These are phyloP conservation scores for Trissolcus brochymenae DNA, from an alignment of 2,888 invertebrate species.

Conservation along the genomic window DNA sequence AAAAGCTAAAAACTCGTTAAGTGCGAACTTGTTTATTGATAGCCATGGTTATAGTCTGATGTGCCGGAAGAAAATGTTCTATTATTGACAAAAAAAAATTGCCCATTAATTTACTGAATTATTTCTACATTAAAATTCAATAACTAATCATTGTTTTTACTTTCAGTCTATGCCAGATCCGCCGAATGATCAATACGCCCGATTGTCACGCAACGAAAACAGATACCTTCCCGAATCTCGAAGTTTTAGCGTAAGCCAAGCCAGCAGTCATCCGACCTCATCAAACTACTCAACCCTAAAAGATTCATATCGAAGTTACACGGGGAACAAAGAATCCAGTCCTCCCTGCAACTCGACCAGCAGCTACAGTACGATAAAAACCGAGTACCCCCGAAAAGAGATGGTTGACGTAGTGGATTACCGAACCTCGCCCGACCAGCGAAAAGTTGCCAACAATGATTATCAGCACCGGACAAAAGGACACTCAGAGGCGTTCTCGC, in stretches of 20 bases:
- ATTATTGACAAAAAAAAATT: neutral
- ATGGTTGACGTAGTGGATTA: slow-evolving; percentile 66
- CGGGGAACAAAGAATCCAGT: slow-evolving; percentile 68
- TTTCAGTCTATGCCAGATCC: slow-evolving; percentile 74
- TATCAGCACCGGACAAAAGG: slow-evolving; percentile 52
- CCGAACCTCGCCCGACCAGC: slow-evolving; percentile 64
- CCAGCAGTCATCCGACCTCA: slow-evolving; percentile 67
- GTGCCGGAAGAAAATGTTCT: slow-evolving; percentile 4
- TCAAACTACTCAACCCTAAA: slow-evolving; percentile 72
- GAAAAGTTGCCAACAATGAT: slow-evolving; percentile 60
- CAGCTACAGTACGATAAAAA: slow-evolving; percentile 70
- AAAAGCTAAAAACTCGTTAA: slow-evolving; percentile 39
- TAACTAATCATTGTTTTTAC: neutral
- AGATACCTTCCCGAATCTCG: slow-evolving; percentile 70
- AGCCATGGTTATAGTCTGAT: slow-evolving; percentile 23
- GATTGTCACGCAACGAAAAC: slow-evolving; percentile 67
- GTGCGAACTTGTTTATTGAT: slow-evolving; percentile 22
- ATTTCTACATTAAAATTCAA: too few species aligned
- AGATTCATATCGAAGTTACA: slow-evolving; percentile 72
- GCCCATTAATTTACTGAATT: neutral
- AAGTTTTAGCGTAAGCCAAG: slow-evolving; percentile 63
- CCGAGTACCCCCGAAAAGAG: slow-evolving; percentile 63
- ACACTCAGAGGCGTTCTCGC: slow-evolving; percentile 70
- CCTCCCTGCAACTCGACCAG: slow-evolving; percentile 68
- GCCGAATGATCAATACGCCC: slow-evolving; percentile 69